These are phyloP conservation scores for Ceratosolen fusciceps DNA, from an alignment of 1,140 invertebrate species.

Conservation along the genomic window DNA sequence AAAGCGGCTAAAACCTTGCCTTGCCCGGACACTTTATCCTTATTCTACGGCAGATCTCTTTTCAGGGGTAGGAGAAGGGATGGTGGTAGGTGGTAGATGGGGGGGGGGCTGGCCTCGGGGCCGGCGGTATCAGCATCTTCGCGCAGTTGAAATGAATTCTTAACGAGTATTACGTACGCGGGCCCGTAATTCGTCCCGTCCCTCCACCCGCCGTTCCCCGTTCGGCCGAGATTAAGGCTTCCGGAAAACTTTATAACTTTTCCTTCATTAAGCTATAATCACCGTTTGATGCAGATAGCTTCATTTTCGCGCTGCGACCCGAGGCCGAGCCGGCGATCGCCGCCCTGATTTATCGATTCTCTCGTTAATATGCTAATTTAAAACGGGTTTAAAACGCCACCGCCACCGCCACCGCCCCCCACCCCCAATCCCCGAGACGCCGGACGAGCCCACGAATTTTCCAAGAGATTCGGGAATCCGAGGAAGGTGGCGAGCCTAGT, in stretches of 20 bases:
- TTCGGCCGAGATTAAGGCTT: conserved; percentile 60
- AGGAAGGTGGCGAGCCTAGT: no score
- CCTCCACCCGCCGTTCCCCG: no score
- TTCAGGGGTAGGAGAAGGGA: neutral
- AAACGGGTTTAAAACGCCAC: conserved; percentile 51
- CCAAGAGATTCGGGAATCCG: no score
- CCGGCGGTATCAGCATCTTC: conserved; percentile 33
- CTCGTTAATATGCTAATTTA: conserved; percentile 64
- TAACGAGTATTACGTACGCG: conserved; percentile 53
- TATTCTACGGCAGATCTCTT: neutral
- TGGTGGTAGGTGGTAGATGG: no score
- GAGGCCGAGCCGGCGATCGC: conserved; percentile 39
- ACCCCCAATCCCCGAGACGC: neutral
- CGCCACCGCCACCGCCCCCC: neutral
- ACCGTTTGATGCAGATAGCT: conserved; percentile 64
- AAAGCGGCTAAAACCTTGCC: neutral
- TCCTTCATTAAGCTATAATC: conserved; percentile 65
- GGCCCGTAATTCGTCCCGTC: conserved; percentile 43
- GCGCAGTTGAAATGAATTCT: conserved; percentile 56
- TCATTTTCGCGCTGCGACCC: conserved; percentile 60
- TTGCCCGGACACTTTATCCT: conserved; percentile 20
- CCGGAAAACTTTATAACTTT: conserved; percentile 63
- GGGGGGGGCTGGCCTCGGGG: no score
- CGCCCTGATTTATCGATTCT: conserved; percentile 60
- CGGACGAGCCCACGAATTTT: no score